phyloP scores from a whole-genome alignment of 2,888 invertebrate genomes.

The Entomobrya multifasciata region DNA sequence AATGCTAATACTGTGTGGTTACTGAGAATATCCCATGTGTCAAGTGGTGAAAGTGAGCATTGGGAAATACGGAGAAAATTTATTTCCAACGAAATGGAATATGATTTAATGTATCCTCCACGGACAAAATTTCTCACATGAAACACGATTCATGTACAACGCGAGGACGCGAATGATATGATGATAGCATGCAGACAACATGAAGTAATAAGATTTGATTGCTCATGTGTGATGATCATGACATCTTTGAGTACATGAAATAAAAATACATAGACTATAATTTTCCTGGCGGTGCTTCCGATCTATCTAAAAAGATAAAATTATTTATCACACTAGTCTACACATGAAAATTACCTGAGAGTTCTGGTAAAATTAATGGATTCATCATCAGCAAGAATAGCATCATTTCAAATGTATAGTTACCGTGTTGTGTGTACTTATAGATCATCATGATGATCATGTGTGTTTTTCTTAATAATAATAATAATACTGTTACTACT shows the following conservation, averaged over 20 bases:
- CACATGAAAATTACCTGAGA: conserved; percentile 48
- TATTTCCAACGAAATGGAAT: background rate
- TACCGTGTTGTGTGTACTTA: conserved; percentile 1
- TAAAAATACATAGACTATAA: no score
- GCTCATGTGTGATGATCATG: conserved; percentile 68
- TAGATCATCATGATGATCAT: conserved; percentile 36
- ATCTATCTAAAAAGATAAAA: conserved; percentile 16
- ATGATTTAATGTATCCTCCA: conserved; percentile 1
- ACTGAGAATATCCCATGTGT: conserved; percentile 21
- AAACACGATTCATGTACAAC: no score
- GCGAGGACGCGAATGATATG: background rate
- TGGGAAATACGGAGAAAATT: conserved; percentile 27
- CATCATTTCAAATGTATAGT: conserved; percentile 23
- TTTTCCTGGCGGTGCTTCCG: conserved; percentile 46
- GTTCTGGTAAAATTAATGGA: conserved; percentile 49
- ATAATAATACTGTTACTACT: conserved; percentile 7
- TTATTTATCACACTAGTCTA: conserved; percentile 52
- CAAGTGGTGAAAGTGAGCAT: conserved; percentile 51
- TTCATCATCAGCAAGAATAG: conserved; percentile 37
- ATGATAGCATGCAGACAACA: no score
- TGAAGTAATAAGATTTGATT: conserved; percentile 59
- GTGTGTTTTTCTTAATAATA: conserved; percentile 13
- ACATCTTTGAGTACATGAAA: background rate
- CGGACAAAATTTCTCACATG: conserved; percentile 22
- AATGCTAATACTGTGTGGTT: conserved; percentile 1